phyloP scores from a whole-genome alignment of 2,797 vertebrate species.

The Pseudochaenichthys georgianus region DNA sequence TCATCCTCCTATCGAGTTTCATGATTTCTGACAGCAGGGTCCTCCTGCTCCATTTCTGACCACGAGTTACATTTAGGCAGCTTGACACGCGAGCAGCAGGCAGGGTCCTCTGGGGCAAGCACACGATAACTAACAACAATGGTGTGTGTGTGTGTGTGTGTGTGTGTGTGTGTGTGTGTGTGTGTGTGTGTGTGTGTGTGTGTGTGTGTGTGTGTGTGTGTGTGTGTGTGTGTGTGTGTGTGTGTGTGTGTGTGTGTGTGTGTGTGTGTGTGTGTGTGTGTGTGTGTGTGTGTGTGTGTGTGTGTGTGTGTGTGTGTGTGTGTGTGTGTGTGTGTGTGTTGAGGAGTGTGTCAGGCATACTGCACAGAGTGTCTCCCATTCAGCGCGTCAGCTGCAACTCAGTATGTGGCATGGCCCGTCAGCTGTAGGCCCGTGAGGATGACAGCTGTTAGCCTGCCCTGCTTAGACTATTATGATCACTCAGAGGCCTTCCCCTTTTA shows the following conservation, averaged over 20 bases:
- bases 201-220: conserved; percentile 4
- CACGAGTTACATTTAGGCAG: conserved; percentile 21
- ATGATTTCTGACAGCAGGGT: conserved; percentile 57
- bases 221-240: conserved; percentile 6
- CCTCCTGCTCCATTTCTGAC: conserved; percentile 61
- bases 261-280: too few relatives aligned
- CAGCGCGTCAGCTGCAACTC: conserved; percentile 76
- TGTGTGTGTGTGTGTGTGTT: conserved; percentile 21
- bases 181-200: conserved; percentile 4
- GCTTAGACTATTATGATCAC: conserved; percentile 46
- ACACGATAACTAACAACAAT: conserved; percentile 20
- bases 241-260: conserved; percentile 1
- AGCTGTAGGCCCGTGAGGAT: conserved; percentile 74
- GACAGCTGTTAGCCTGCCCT: conserved; percentile 76
- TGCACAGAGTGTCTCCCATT: conserved; percentile 62
- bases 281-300: conserved; percentile 10
- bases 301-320: not conserved
- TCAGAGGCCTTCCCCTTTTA: conserved; percentile 63
- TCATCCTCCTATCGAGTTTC: conserved; percentile 15
- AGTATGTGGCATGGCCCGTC: conserved; percentile 71
- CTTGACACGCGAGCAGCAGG: conserved; percentile 16
- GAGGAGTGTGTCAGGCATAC: conserved; percentile 44
- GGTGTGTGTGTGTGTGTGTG: conserved; percentile 34
- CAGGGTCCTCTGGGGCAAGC: conserved; percentile 29
- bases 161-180: conserved; percentile 42